Evolutionary conservation across 2,888 invertebrate genomes (phyloP).

Genomic region (Andrena chrysosceles): DNA sequence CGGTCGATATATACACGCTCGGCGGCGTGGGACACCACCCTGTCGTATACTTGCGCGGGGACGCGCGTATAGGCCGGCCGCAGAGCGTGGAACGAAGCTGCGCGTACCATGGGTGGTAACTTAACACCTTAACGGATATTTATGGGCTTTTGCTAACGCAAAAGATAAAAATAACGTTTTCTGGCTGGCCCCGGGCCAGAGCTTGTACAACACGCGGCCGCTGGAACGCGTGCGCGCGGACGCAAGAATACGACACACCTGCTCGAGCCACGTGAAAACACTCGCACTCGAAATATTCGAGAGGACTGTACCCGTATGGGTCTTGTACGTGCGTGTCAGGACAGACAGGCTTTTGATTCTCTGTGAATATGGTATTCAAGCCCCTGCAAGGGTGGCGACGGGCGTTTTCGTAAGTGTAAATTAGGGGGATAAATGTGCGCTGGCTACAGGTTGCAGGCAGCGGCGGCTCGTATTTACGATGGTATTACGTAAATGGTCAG

Average conservation of each 20-base stretch:
- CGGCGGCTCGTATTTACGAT: slow-evolving; percentile 27
- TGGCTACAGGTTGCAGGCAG: neutral
- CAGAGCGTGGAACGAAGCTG: slow-evolving; percentile 41
- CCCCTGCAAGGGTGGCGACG: slow-evolving; percentile 14
- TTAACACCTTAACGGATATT: slow-evolving; percentile 74
- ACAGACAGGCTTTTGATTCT: slow-evolving; percentile 21
- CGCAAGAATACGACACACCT: slow-evolving; percentile 28
- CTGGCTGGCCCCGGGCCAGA: slow-evolving; percentile 57
- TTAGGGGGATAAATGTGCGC: slow-evolving; percentile 17
- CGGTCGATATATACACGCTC: slow-evolving; percentile 49
- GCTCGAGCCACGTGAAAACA: slow-evolving; percentile 9
- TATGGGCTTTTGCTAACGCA: slow-evolving; percentile 69
- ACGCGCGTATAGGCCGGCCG: slow-evolving; percentile 7
- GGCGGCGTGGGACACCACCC: slow-evolving; percentile 22
- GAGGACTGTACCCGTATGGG: neutral
- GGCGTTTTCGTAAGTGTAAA: neutral
- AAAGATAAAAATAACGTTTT: slow-evolving; percentile 71
- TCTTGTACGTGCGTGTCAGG: neutral
- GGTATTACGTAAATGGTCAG: slow-evolving; percentile 26
- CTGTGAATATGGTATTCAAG: neutral
- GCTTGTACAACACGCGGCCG: slow-evolving; percentile 36
- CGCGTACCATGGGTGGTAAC: slow-evolving; percentile 69
- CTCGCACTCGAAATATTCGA: neutral
- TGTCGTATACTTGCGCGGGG: slow-evolving; percentile 3
- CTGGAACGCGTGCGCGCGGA: slow-evolving; percentile 23